Percentiles rank a stretch among this genome's conserved stretches.
These are phyloP conservation scores for Yoshiicerus persimilis DNA, from an alignment of 1,140 invertebrate genomes.

Conservation along the genomic window DNA sequence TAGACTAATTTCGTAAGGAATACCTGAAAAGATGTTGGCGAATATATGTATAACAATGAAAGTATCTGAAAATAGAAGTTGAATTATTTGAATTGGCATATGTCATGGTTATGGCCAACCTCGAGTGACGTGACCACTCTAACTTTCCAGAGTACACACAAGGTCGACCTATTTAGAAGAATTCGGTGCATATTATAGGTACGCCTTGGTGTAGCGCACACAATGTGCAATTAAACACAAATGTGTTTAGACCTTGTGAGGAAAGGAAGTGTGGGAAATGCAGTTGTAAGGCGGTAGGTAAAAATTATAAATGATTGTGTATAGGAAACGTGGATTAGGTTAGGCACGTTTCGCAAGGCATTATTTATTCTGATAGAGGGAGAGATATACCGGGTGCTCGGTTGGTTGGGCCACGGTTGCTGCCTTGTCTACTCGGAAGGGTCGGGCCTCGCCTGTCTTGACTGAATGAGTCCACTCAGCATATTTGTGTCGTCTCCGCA, in stretches of 20 bases:
- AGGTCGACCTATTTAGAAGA: not conserved
- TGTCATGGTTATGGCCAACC: no score
- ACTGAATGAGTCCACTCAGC: not conserved
- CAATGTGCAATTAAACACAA: not conserved
- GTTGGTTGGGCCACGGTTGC: not conserved
- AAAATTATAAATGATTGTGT: not conserved
- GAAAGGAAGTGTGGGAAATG: not conserved
- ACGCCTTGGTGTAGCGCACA: not conserved
- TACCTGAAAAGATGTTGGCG: no score
- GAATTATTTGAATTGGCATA: no score
- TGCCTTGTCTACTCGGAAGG: not conserved
- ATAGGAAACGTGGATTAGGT: not conserved
- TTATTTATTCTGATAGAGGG: not conserved
- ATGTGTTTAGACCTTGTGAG: not conserved
- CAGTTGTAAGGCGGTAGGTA: not conserved
- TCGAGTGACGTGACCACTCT: not conserved
- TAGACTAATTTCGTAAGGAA: no score
- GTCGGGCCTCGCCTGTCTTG: not conserved
- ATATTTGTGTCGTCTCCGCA: not conserved
- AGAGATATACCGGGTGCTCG: no score
- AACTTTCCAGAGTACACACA: not conserved
- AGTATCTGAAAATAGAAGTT: no score
- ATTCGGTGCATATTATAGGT: not conserved
- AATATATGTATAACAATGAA: no score
- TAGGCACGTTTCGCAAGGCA: not conserved